These are phyloP conservation scores for Eilema caniola DNA, from an alignment of 2,888 invertebrate species.

Conservation along the genomic window DNA sequence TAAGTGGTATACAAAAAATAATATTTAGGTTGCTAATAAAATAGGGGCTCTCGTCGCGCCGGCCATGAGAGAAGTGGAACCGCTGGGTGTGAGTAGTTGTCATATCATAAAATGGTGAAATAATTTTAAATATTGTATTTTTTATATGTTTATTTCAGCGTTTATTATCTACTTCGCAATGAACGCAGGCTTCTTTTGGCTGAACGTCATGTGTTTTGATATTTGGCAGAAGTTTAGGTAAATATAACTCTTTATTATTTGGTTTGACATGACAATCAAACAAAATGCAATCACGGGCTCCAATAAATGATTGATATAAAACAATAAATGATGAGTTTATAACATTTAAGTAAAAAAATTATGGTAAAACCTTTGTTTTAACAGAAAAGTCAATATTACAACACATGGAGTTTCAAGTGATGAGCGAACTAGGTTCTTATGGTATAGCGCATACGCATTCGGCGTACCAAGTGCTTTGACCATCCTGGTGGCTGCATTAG, in stretches of 20 bases:
- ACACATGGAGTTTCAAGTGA: conserved; percentile 18
- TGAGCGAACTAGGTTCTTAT: conserved; percentile 57
- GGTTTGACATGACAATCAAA: too few species aligned
- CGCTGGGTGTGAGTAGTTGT: too few species aligned
- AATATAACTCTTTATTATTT: conserved; percentile 2
- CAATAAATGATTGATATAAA: too few species aligned
- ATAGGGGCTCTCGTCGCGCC: too few species aligned
- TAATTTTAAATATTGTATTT: background rate
- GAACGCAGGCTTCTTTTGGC: conserved; percentile 41
- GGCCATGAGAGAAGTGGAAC: too few species aligned
- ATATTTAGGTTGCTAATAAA: too few species aligned
- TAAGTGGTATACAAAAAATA: too few species aligned
- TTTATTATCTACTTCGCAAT: conserved; percentile 31
- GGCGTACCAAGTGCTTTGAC: conserved; percentile 70
- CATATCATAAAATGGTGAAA: background rate
- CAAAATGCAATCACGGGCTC: too few species aligned
- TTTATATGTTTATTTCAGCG: conserved; percentile 24
- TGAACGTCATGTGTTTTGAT: conserved; percentile 44
- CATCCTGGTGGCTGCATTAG: conserved; percentile 62
- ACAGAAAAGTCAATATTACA: conserved; percentile 8
- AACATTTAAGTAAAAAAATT: too few species aligned
- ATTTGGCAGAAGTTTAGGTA: conserved; percentile 36
- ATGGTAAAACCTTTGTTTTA: background rate
- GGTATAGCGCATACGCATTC: conserved; percentile 73
- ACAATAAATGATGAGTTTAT: background rate